Conservation (phyloP, 2,888 invertebrate genomes). For the Tethea ocularis region DNA sequence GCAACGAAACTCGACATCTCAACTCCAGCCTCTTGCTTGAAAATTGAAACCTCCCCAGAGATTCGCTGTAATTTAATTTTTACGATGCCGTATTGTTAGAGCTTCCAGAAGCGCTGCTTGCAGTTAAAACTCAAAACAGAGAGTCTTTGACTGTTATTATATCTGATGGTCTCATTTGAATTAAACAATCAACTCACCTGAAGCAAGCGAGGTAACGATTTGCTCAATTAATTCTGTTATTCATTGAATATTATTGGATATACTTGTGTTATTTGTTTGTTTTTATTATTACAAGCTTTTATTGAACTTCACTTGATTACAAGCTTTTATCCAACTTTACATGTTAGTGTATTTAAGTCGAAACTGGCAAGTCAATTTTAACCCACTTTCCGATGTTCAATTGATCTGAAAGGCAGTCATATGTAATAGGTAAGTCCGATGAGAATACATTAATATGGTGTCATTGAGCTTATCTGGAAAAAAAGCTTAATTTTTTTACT, state of each 20-base stretch:
- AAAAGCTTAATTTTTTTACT: no score
- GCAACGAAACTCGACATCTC: constrained; percentile 55
- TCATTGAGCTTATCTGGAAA: no score
- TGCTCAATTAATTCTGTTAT: not conserved
- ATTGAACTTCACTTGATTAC: no score
- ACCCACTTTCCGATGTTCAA: no score
- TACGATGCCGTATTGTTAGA: constrained; percentile 70
- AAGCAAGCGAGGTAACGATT: not conserved
- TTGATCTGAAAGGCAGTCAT: no score
- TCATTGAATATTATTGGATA: not conserved
- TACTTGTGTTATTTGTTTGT: not conserved
- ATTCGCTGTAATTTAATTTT: constrained; percentile 76
- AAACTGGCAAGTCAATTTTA: no score
- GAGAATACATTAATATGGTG: no score
- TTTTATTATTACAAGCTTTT: no score
- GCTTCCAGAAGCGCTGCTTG: constrained; percentile 61
- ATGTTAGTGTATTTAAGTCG: no score
- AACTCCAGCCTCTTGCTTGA: constrained; percentile 60
- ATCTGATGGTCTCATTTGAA: constrained; percentile 24
- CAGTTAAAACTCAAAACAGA: constrained; percentile 56
- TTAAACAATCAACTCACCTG: constrained; percentile 25
- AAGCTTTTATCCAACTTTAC: no score
- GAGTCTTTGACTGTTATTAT: constrained; percentile 38
- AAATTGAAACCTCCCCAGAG: constrained; percentile 72
- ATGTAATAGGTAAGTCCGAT: no score